Base-by-base conservation (phyloP, 2,888 invertebrate species). In the Cyaniris semiargus region DNA sequence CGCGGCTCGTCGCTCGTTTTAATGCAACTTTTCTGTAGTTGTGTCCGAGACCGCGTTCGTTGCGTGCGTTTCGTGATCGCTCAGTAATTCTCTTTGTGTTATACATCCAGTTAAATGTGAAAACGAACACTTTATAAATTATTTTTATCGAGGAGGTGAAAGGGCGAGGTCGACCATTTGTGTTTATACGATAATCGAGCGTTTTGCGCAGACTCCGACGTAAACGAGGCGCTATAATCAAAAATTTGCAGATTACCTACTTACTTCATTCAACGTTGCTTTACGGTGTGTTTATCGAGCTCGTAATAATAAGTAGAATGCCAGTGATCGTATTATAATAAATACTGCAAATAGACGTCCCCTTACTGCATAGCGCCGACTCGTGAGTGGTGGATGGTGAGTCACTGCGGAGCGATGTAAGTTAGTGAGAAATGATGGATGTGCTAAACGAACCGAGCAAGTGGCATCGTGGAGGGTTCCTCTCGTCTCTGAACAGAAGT, bases 381-480 rank as follows among this genome's bases (percentile, higher is more conserved):
- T 66, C 78, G 81, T 79, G 80, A 78, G 80, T 81, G 79, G 79
- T 87, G 82, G 86, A 83, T 84, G 82, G 85, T 92, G 92, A 92
- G 85, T 92, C 92, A 92, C 85, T 84, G 82, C 84, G 84, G 84
- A 87, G 90, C 88, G 86, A 91, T 92, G 92, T 89, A 86, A 90
- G 85, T 89, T 87, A 89, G 86, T 88, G 87, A 86, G 82, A 81
- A 81, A 91, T 88, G 87, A 93, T 91, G 92, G 91, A 92, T 86
- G 89, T 90, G 86, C 83, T 87, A 81, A 88, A 85, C 84, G 91
- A 91, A 83, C 86, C 91, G 80, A 87, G 83, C 86, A 93, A 92
- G 88, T 91, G 91, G 92, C 89, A 90, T 84, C 89, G 91, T 80
- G 92, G 92, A 82, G 92, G 94, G 79, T 92, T 94, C 87, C 87